A percentile compares a stretch with the other conserved stretches of the same genome.
Evolutionary conservation across 2,113 vertebrate species (phyloP).

Genomic region (Dasypus novemcinctus): DNA sequence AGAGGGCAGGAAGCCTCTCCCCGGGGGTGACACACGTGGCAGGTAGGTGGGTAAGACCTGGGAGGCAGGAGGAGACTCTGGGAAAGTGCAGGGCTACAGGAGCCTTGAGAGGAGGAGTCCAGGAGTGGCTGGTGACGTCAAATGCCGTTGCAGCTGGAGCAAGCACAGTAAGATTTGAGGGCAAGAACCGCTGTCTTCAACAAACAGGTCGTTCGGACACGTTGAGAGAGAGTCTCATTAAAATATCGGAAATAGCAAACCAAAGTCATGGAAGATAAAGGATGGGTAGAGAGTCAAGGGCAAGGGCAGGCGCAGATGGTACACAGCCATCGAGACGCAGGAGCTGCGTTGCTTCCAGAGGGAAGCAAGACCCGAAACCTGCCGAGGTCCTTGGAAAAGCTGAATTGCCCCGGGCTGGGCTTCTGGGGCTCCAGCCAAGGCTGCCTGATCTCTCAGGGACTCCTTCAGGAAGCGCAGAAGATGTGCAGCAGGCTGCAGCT

Average conservation of each 20-base stretch:
- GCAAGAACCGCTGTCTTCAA: background rate
- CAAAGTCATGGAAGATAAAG: background rate
- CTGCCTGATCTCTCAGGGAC: background rate
- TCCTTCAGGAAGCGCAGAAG: background rate
- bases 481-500: no score
- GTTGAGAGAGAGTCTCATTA: background rate
- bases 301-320: background rate
- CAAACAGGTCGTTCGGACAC: background rate
- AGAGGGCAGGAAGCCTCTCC: background rate
- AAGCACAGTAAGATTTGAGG: background rate
- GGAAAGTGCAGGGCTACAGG: background rate
- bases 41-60: background rate
- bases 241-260: background rate
- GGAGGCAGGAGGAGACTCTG: background rate
- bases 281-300: background rate
- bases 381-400: background rate
- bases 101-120: background rate
- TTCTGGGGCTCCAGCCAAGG: background rate
- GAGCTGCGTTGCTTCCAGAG: no score
- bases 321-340: background rate
- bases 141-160: background rate
- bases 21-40: background rate
- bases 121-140: background rate
- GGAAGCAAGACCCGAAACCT: background rate
- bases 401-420: background rate